Percentiles rank a stretch among this genome's conserved stretches.
Evolutionary conservation across 2,888 invertebrate species (phyloP).

Genomic region (Idaea aversata): DNA sequence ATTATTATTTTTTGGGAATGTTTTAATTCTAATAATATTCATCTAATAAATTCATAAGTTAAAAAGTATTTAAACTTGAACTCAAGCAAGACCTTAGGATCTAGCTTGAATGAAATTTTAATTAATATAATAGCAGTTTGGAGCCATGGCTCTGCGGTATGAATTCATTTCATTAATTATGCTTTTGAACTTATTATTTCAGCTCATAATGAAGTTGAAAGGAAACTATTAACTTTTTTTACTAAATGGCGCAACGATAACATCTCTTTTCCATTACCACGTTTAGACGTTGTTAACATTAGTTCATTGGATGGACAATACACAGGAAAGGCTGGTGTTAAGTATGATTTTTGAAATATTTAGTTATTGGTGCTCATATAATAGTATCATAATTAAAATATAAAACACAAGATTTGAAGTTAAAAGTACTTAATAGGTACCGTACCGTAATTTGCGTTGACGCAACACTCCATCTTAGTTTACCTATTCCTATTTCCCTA

Average conservation of each 20-base stretch:
- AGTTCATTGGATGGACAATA: constrained; percentile 33
- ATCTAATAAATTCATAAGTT: too few species aligned
- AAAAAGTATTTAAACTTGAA: too few species aligned
- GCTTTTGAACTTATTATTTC: constrained; percentile 8
- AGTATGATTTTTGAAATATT: constrained; percentile 24
- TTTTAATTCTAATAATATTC: too few species aligned
- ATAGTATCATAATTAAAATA: too few species aligned
- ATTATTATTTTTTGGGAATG: too few species aligned
- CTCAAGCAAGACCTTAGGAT: too few species aligned
- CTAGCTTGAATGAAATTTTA: too few species aligned
- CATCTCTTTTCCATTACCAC: constrained; percentile 26
- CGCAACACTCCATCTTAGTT: too few species aligned
- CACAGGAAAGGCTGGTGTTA: constrained; percentile 31
- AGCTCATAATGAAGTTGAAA: constrained; percentile 32
- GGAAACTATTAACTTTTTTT: constrained; percentile 29
- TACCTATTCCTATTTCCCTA: too few species aligned
- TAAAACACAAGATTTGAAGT: too few species aligned
- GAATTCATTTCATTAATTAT: constrained; percentile 1
- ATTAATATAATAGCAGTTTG: not conserved
- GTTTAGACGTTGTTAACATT: constrained; percentile 25
- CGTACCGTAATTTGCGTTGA: too few species aligned
- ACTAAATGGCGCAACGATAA: constrained; percentile 32
- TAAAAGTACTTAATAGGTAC: too few species aligned
- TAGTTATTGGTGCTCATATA: not conserved
- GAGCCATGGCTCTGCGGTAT: not conserved